Conservation (phyloP, 2,797 vertebrate species). For the Pseudochaenichthys georgianus region DNA sequence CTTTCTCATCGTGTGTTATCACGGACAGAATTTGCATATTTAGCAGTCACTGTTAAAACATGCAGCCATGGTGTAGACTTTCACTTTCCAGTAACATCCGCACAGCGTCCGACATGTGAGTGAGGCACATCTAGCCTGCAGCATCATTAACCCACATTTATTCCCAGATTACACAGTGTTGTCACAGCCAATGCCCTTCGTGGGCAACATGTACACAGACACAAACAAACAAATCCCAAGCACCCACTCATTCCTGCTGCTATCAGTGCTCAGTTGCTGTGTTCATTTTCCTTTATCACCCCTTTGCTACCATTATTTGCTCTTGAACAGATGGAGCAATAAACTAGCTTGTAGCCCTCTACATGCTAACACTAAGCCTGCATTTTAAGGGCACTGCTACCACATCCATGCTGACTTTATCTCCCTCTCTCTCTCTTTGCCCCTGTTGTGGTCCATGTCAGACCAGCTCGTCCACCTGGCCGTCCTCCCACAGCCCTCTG, state of each 20-base stretch:
- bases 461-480: constrained; percentile 58
- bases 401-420: constrained; percentile 11
- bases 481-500: constrained; percentile 40
- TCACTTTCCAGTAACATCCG: constrained; percentile 41
- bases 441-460: constrained; percentile 39
- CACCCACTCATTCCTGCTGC: constrained; percentile 47
- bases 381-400: constrained; percentile 20
- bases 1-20: background rate
- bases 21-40: background rate
- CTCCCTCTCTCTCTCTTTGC: background rate
- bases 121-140: constrained; percentile 69
- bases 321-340: constrained; percentile 57
- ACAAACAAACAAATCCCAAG: constrained; percentile 63
- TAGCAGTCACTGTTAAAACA: constrained; percentile 33
- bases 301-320: constrained; percentile 33
- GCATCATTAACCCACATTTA: constrained; percentile 68
- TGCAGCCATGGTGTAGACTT: background rate
- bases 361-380: constrained; percentile 14
- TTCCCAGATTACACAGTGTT: constrained; percentile 57
- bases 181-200: constrained; percentile 37
- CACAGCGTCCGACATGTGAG: constrained; percentile 41
- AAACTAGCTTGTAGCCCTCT: constrained; percentile 30
- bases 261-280: constrained; percentile 18
- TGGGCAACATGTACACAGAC: constrained; percentile 46
- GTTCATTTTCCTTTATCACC: constrained; percentile 28